Percentiles rank a stretch among this genome's conserved stretches.
Evolutionary conservation across 2,797 vertebrate genomes (phyloP).

Genomic region (Falco cherrug): DNA sequence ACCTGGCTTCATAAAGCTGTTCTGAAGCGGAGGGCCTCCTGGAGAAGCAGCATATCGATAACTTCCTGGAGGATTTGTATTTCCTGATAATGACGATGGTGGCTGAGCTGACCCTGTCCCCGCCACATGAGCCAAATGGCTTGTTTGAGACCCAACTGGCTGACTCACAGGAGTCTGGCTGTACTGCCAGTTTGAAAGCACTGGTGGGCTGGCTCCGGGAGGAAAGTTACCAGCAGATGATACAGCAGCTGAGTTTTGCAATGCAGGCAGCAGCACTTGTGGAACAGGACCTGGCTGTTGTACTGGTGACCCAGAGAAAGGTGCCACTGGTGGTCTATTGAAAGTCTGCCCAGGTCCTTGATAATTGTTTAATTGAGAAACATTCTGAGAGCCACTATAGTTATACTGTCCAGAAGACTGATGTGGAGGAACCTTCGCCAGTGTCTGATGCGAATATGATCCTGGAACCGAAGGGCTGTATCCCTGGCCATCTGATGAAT

Average conservation of each 20-base stretch:
- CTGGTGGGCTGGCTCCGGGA: constrained; percentile 71
- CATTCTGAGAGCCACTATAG: constrained; percentile 80
- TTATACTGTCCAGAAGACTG: constrained; percentile 81
- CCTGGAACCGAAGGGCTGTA: constrained; percentile 79
- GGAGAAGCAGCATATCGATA: constrained; percentile 78
- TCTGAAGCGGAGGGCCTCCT: constrained; percentile 77
- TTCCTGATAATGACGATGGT: constrained; percentile 39
- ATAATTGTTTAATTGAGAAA: constrained; percentile 77
- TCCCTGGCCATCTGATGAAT: constrained; percentile 76
- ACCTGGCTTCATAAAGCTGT: constrained; percentile 88
- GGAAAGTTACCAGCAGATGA: constrained; percentile 79
- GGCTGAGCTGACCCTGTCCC: constrained; percentile 67
- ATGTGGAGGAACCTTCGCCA: constrained; percentile 79
- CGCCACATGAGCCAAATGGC: constrained; percentile 74
- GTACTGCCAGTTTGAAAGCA: constrained; percentile 84
- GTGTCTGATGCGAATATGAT: constrained; percentile 76
- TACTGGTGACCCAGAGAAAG: constrained; percentile 73
- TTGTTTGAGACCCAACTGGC: constrained; percentile 67
- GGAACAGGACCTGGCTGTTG: constrained; percentile 73
- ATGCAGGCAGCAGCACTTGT: constrained; percentile 66
- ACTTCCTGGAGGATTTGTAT: constrained; percentile 73
- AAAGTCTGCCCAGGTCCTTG: constrained; percentile 80
- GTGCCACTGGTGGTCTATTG: constrained; percentile 78
- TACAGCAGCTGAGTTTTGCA: constrained; percentile 80
- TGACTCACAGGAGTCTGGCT: constrained; percentile 67